phyloP scores from a whole-genome alignment of 2,797 vertebrate species.

The Oryzias sinensis region DNA sequence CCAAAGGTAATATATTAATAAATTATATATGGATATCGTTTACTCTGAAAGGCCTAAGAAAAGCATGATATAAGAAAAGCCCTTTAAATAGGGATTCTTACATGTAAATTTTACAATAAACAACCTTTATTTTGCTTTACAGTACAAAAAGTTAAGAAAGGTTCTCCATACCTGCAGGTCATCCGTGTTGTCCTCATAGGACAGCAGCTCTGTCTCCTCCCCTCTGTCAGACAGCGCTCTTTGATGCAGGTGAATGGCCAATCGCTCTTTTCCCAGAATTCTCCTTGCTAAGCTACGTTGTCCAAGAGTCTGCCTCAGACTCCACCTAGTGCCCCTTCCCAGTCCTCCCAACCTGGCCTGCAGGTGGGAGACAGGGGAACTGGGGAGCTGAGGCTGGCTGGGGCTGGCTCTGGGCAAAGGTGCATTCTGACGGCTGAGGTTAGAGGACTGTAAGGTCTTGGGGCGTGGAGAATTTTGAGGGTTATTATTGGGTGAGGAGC shows the following conservation, averaged over 20 bases:
- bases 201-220: slow-evolving; percentile 88
- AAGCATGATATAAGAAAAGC: too few species aligned
- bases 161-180: slow-evolving; percentile 85
- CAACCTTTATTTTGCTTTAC: not conserved
- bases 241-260: slow-evolving; percentile 85
- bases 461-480: slow-evolving; percentile 76
- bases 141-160: slow-evolving; percentile 3
- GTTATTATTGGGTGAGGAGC: slow-evolving; percentile 61
- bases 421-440: slow-evolving; percentile 77
- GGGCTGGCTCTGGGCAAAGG: slow-evolving; percentile 69
- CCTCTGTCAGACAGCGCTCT: slow-evolving; percentile 87
- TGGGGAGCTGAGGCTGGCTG: slow-evolving; percentile 80
- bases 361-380: slow-evolving; percentile 81
- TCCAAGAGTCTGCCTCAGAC: slow-evolving; percentile 70
- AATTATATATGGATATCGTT: too few species aligned
- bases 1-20: too few species aligned
- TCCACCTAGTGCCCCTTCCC: slow-evolving; percentile 80
- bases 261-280: slow-evolving; percentile 86
- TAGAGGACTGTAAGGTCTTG: slow-evolving; percentile 77
- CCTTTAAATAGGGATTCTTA: too few species aligned
- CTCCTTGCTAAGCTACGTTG: slow-evolving; percentile 78
- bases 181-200: slow-evolving; percentile 86
- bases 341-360: slow-evolving; percentile 84
- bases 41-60: too few species aligned
- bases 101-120: too few species aligned